phyloP scores from a whole-genome alignment of 2,888 invertebrate species.

The Aspidapion aeneum region DNA sequence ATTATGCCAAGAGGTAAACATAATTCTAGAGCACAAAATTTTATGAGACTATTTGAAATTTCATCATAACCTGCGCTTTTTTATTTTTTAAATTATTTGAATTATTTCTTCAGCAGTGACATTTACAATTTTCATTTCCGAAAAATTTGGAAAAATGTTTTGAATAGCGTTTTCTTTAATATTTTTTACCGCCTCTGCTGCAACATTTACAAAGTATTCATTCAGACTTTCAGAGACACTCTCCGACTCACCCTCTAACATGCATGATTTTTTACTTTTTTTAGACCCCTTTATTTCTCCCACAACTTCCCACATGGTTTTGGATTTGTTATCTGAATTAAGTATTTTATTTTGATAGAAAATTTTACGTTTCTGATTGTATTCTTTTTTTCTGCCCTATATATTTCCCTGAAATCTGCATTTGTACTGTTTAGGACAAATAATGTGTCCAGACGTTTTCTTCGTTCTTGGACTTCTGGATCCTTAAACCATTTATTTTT shows the following conservation, averaged over 20 bases:
- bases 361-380: neutral
- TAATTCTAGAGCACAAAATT: neutral
- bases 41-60: neutral
- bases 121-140: neutral
- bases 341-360: neutral
- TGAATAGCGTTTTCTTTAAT: neutral
- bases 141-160: neutral
- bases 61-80: neutral
- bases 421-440: neutral
- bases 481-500: neutral
- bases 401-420: neutral
- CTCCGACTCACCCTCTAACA: neutral
- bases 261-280: neutral
- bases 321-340: neutral
- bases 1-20: neutral
- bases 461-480: neutral
- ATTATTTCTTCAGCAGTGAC: neutral
- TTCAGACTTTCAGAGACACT: neutral
- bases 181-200: neutral
- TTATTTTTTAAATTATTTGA: neutral
- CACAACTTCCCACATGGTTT: neutral
- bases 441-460: neutral
- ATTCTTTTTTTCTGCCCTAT: neutral
- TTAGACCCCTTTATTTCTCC: neutral
- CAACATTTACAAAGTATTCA: neutral